Evolutionary conservation across 2,888 invertebrate species (phyloP).

Genomic region (Ceraclea dissimilis): DNA sequence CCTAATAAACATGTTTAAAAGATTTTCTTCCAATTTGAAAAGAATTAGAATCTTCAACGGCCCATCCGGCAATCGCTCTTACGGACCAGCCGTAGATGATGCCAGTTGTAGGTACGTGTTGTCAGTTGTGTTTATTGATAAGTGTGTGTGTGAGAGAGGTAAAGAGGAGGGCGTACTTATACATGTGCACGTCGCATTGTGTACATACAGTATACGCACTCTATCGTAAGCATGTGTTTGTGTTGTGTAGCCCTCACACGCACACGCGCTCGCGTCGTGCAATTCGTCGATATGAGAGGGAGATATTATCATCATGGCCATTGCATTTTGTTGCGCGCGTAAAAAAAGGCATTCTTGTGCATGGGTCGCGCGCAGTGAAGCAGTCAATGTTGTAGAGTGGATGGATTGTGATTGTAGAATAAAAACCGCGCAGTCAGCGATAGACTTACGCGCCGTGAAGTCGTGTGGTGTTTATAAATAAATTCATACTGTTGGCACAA

Average conservation of each 20-base stretch:
- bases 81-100: no score
- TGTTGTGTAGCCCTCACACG: background rate
- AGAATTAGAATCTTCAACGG: no score
- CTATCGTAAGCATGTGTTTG: background rate
- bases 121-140: no score
- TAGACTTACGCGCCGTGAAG: constrained; percentile 38
- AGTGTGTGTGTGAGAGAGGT: background rate
- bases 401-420: constrained; percentile 26
- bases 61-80: no score
- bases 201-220: no score
- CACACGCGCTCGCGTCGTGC: constrained; percentile 12
- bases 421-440: constrained; percentile 21
- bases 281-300: constrained; percentile 21
- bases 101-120: no score
- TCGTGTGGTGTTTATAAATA: constrained; percentile 28
- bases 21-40: no score
- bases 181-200: background rate
- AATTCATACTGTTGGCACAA: background rate
- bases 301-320: constrained; percentile 11
- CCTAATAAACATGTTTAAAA: no score
- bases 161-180: background rate
- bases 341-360: constrained; percentile 14
- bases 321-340: constrained; percentile 23
- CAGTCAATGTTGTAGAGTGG: constrained; percentile 26
- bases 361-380: constrained; percentile 30